Base-by-base conservation (phyloP, 2,888 invertebrate species). In the Dorcus hopei region DNA sequence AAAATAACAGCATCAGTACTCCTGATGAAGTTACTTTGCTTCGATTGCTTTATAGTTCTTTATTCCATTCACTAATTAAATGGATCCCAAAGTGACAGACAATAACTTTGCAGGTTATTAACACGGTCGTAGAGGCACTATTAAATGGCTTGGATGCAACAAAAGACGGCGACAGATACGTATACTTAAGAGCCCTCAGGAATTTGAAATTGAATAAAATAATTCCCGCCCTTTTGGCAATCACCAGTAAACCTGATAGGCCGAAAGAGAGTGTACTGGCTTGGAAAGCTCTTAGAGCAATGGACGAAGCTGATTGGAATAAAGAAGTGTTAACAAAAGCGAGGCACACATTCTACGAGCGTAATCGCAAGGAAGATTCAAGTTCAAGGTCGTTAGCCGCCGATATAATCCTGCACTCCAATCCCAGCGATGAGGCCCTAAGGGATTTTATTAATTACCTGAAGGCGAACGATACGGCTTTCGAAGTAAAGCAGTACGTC, bases 361-460 rank as follows among this genome's bases (percentile, higher is more conserved):
- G 82, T 1, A 80, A 79, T 14, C 80, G 80, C 23, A 79, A 77
- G 60, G 81, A 85, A 70, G 89, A 90, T 71, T 87, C 88, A 38
- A 89, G 88, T 62, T 83, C 87, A 0, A 80, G 91, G 68, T 87
- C 87, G 0, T 67, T 89, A 52, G 89, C 91, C 0, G 73, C 87
- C n/a, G 89, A 91, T 67, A 80, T 91, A 7, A 74, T 92, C 9
- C 77, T 92, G 3, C 81, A 85, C 54, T 80, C 83, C 52, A 75
- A 82, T 33, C 87, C 87, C 1, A 79, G 78, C 7, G 79, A 81
- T 14, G 77, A 81, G 8, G 80, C 84, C 26, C 66, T 92, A 38
- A 72, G 72, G 38, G 74, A 82, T 8, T 68, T 88, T 7, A 65
- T 88, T 0, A 50, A 57, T 33, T 73, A 73, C 61, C 61, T 77